phyloP scores from a whole-genome alignment of 2,797 vertebrate genomes.

The Hafferia zeledoni region DNA sequence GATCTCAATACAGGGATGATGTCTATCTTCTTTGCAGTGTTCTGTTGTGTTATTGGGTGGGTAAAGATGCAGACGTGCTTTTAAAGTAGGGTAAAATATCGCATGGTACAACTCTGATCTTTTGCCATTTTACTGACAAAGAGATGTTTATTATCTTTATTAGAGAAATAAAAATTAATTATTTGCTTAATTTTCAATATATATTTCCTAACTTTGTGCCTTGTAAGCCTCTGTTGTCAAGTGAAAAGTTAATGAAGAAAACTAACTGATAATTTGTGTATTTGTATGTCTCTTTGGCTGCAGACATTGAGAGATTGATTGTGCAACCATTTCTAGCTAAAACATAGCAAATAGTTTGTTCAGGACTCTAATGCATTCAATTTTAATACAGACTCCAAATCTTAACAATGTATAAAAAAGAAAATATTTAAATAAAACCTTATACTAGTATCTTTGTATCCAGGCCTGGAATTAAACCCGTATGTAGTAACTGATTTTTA shows the following conservation, averaged over 20 bases:
- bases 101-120: background rate
- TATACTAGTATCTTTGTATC: background rate
- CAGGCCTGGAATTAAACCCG: background rate
- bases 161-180: background rate
- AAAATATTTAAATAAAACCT: background rate
- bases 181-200: background rate
- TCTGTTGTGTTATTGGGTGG: fast-evolving
- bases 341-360: background rate
- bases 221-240: background rate
- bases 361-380: background rate
- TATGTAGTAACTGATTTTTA: background rate
- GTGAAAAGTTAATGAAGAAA: background rate
- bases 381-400: background rate
- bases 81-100: background rate
- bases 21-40: background rate
- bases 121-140: background rate
- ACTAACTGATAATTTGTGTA: background rate
- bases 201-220: background rate
- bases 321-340: background rate
- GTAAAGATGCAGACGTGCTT: background rate
- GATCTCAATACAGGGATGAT: background rate
- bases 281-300: background rate
- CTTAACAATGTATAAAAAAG: background rate
- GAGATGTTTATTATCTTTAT: background rate
- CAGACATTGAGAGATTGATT: background rate